These are phyloP conservation scores for Poecilia gillii DNA, from an alignment of 2,797 vertebrate species.

Conservation along the genomic window DNA sequence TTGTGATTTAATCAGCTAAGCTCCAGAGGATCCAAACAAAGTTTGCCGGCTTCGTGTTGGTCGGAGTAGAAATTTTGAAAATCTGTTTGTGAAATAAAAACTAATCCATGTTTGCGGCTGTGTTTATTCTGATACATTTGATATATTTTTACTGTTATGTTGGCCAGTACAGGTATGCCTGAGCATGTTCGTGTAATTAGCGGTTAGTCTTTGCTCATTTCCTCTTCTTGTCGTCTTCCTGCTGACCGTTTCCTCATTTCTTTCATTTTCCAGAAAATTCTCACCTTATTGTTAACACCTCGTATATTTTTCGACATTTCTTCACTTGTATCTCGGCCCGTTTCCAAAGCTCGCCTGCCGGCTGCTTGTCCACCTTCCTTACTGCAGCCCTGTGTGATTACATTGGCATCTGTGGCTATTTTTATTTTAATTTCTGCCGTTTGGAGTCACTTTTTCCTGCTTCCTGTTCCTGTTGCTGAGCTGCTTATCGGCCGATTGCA, in stretches of 20 bases:
- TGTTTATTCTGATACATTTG: not conserved
- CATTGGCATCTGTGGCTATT: not conserved
- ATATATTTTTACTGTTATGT: not conserved
- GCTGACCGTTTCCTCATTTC: not conserved
- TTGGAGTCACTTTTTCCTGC: constrained; percentile 14
- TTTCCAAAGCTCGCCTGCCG: not conserved
- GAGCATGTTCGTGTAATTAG: not conserved
- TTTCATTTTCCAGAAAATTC: not conserved
- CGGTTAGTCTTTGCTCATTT: not conserved
- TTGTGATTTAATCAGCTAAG: not conserved
- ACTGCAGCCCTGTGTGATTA: not conserved
- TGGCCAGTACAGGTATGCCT: not conserved
- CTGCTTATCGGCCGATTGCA: constrained; percentile 27
- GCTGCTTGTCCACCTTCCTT: not conserved
- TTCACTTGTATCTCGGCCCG: not conserved
- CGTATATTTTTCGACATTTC: not conserved
- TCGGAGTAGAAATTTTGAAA: not conserved
- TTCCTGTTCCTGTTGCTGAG: constrained; percentile 23
- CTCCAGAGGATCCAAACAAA: not conserved
- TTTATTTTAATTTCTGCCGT: not conserved
- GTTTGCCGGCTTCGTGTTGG: not conserved
- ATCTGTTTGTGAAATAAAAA: not conserved
- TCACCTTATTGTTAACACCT: not conserved
- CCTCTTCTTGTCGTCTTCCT: not conserved
- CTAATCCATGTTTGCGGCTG: too few relatives aligned